These are phyloP conservation scores for Parazoanthus swiftii DNA, from an alignment of 92 coral and sea anemone genomes.

Conservation along the genomic window DNA sequence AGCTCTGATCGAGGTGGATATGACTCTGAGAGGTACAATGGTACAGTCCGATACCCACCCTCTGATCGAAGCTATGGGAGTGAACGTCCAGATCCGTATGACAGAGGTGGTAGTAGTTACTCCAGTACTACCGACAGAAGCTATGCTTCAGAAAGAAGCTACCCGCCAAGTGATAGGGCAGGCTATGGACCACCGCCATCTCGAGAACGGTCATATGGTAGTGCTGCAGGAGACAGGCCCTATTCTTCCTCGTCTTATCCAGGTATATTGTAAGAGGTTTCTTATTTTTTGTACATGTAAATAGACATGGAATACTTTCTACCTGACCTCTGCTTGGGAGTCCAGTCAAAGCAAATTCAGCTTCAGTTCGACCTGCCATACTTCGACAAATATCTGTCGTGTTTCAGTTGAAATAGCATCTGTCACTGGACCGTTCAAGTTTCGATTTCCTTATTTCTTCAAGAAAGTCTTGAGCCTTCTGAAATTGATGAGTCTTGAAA, in stretches of 20 bases:
- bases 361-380: neutral
- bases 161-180: constrained; percentile 63
- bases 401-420: neutral
- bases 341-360: neutral
- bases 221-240: constrained; percentile 22
- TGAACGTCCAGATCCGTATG: constrained; percentile 54
- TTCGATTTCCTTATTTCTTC: neutral
- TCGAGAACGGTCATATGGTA: constrained; percentile 47
- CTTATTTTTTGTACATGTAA: neutral
- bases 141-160: constrained; percentile 57
- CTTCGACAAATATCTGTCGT: neutral
- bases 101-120: constrained; percentile 66
- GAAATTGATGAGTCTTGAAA: neutral
- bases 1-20: constrained; percentile 25
- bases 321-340: neutral
- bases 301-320: neutral
- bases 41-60: constrained; percentile 59
- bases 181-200: constrained; percentile 73
- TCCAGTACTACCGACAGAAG: constrained; percentile 68
- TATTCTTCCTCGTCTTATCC: constrained; percentile 30
- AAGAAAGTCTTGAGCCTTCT: neutral
- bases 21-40: constrained; percentile 40
- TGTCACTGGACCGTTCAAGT: neutral
- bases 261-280: constrained; percentile 3
- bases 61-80: constrained; percentile 62